Evolutionary conservation across 1,140 invertebrate genomes (phyloP).

Genomic region (Chelonus insularis): DNA sequence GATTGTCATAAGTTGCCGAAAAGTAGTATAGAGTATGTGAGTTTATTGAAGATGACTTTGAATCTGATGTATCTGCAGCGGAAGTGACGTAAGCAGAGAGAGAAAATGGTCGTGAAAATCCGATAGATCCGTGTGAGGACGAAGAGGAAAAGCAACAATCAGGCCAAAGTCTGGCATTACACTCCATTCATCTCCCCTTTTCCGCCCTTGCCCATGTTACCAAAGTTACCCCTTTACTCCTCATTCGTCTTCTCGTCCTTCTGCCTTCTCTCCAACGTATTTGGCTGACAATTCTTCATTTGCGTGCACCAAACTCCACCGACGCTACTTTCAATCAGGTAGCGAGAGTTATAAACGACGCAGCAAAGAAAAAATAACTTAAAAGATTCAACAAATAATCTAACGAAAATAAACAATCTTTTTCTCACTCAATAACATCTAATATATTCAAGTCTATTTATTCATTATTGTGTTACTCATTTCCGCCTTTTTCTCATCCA

Average conservation of each 20-base stretch:
- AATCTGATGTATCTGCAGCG: slow-evolving; percentile 41
- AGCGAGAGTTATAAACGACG: slow-evolving; percentile 44
- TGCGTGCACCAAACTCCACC: slow-evolving; percentile 53
- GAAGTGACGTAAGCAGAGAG: slow-evolving; percentile 53
- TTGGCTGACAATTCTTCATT: slow-evolving; percentile 61
- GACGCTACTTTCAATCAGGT: slow-evolving; percentile 29
- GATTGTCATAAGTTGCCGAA: too few species aligned
- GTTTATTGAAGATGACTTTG: not conserved
- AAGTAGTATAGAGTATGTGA: not conserved
- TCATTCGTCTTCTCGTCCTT: slow-evolving; percentile 33
- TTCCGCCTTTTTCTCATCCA: too few species aligned
- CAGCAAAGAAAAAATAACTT: slow-evolving; percentile 8
- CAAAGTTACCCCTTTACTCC: not conserved
- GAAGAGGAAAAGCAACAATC: slow-evolving; percentile 54
- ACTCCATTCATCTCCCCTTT: slow-evolving; percentile 54
- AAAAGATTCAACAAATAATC: not conserved
- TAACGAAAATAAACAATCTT: slow-evolving; percentile 2
- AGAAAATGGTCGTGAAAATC: slow-evolving; percentile 56
- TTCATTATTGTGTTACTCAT: too few species aligned
- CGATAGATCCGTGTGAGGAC: slow-evolving; percentile 44
- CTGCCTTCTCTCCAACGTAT: slow-evolving; percentile 40
- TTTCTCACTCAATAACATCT: not conserved
- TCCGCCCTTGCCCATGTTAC: slow-evolving; percentile 26
- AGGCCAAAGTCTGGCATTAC: slow-evolving; percentile 57
- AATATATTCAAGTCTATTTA: too few species aligned